These are phyloP conservation scores for Netelia inedita DNA, from an alignment of 2,888 invertebrate species.

Conservation along the genomic window DNA sequence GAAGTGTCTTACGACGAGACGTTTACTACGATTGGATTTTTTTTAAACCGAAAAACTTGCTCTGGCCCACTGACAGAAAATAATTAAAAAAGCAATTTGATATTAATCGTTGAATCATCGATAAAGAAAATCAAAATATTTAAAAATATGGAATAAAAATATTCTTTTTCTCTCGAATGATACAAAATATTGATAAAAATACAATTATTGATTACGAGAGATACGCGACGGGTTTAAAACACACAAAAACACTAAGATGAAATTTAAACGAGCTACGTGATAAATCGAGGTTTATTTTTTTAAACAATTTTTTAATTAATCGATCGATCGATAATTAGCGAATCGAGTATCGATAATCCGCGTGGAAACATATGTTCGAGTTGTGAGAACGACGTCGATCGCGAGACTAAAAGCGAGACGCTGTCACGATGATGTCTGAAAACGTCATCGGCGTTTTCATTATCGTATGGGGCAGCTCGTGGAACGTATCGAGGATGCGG, in stretches of 20 bases:
- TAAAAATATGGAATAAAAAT: too few relatives aligned
- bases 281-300: background rate
- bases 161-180: background rate
- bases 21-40: too few relatives aligned
- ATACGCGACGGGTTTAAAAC: background rate
- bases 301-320: background rate
- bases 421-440: slow-evolving; percentile 32
- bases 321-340: background rate
- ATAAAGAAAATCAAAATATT: too few relatives aligned
- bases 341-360: slow-evolving; percentile 6
- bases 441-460: slow-evolving; percentile 44
- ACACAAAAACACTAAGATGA: background rate
- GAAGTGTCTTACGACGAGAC: background rate
- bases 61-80: too few relatives aligned
- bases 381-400: slow-evolving; percentile 46
- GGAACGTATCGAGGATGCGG: slow-evolving; percentile 63
- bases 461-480: slow-evolving; percentile 25
- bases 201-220: background rate
- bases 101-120: too few relatives aligned
- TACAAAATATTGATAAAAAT: background rate
- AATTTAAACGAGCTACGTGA: background rate
- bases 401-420: slow-evolving; percentile 49
- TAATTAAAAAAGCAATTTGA: too few relatives aligned
- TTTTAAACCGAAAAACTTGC: too few relatives aligned
- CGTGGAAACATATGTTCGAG: slow-evolving; percentile 8